A percentile compares a stretch with the other conserved stretches of the same genome.
These are phyloP conservation scores for Thalassoma bifasciatum DNA, from an alignment of 2,113 vertebrate genomes.

Conservation along the genomic window DNA sequence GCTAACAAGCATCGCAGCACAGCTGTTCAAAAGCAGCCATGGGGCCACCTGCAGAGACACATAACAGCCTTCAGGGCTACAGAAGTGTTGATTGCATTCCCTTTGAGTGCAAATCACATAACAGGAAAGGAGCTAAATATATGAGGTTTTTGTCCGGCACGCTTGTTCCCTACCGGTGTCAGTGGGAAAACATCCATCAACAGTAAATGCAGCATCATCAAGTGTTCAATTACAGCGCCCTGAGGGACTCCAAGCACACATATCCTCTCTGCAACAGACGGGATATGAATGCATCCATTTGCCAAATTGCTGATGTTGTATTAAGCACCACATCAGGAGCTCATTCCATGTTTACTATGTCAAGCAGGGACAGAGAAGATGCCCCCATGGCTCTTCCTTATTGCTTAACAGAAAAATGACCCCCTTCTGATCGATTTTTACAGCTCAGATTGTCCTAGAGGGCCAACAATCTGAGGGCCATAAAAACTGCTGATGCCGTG, in stretches of 20 bases:
- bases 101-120: conserved; percentile 66
- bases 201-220: conserved; percentile 72
- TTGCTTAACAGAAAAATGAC: conserved; percentile 67
- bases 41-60: conserved; percentile 66
- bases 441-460: conserved; percentile 59
- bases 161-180: conserved; percentile 56
- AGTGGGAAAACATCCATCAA: conserved; percentile 69
- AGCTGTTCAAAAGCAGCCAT: conserved; percentile 70
- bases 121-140: conserved; percentile 53
- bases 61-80: conserved; percentile 37
- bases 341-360: conserved; percentile 62
- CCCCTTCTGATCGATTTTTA: conserved; percentile 67
- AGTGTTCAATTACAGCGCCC: conserved; percentile 72
- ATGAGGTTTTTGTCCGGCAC: conserved; percentile 48
- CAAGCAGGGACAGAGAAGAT: conserved; percentile 46
- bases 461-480: conserved; percentile 56
- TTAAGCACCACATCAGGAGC: conserved; percentile 62
- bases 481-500: conserved; percentile 72
- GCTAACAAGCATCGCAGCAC: conserved; percentile 48
- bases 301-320: conserved; percentile 75
- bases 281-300: conserved; percentile 65
- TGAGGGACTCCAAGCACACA: conserved; percentile 56
- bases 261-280: conserved; percentile 43
- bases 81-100: conserved; percentile 57
- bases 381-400: conserved; percentile 66